phyloP scores from a whole-genome alignment of 2,113 vertebrate species.

The pig (Sus scrofa) region T2T-Sscrofa CM000822.6:21957001-21957500 shows the following conservation, averaged over 20 bases:
- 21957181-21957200: accelerated
- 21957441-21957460: not conserved
- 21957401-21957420: not conserved
- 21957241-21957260: no score
- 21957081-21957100: not conserved
- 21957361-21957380: accelerated
- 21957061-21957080: not conserved
- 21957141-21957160: not conserved
- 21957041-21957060: not conserved
- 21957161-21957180: accelerated
- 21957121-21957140: not conserved
- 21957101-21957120: accelerated
- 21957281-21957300: not conserved
- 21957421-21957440: not conserved
- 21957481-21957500: no score
- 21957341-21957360: not conserved
- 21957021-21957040: not conserved
- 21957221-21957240: not conserved
- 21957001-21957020: not conserved
- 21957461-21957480: not conserved
- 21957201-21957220: not conserved
- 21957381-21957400: not conserved
- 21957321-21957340: no score
- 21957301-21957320: accelerated
- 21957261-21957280: accelerated